Evolutionary conservation across 1,140 invertebrate genomes (phyloP), one percentile per base, ranked within the genome.

Genomic region (Ostrea edulis): DNA sequence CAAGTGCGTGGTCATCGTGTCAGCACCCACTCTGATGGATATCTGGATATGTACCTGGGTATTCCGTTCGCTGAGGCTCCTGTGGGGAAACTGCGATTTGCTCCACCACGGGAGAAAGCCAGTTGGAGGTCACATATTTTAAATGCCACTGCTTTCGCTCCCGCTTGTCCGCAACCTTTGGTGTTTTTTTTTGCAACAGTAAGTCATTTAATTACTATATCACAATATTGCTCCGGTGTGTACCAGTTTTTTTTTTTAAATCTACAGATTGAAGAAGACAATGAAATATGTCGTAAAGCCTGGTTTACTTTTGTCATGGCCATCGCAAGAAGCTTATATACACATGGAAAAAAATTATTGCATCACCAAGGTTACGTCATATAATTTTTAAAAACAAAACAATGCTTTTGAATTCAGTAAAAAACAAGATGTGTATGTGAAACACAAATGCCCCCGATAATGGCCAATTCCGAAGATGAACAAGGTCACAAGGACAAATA

Each of bases 51-150:
- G 22, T 77, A 29, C 29, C 12, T 77, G 22, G 68, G 68, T 22
- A 98, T 98, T 88, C 98, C 98, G 3, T 98, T 97, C 94, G 98
- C 98, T 83, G 97, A 98, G 94, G 98, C 98, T 94, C 98, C 98
- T 1, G 88, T 98, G 53, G 98, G 97, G 93, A 96, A 97, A 86
- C 95, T 98, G 81, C 96, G 98, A 90, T 99, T 98, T 95, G 96
- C 97, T 85, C 97, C 98, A 94, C 98, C 98, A 4, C 95, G 97
- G 89, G 97, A 97, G 3, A 62, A 87, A 12, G 86, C 85, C 68
- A 88, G 62, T 8, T 93, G 92, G 92, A 77, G 25, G 35, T 29
- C 53, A 8, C 84, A 84, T 9, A 89, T 91, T 29, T 65, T 88
- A 2, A 87, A 92, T 17, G 87, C 91, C 25, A 93, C 86, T 44